phyloP scores from a whole-genome alignment of 2,888 invertebrate species.

The Allygus modestus region DNA sequence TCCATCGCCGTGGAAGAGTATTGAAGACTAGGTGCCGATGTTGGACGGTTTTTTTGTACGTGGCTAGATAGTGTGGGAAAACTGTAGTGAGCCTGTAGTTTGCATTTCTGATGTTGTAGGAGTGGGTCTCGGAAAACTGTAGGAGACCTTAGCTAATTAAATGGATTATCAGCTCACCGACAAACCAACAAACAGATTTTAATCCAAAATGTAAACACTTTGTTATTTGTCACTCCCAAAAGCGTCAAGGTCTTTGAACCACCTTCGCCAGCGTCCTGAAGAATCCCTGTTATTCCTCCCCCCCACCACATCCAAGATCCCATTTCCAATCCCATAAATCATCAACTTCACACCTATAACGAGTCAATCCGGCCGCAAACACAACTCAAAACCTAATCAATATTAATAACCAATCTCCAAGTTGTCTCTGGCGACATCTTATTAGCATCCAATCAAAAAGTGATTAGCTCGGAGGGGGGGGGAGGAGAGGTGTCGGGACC shows the following conservation, averaged over 20 bases:
- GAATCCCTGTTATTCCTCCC: not conserved
- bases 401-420: slow-evolving; percentile 39
- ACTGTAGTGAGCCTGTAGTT: too few relatives aligned
- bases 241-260: not conserved
- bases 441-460: slow-evolving; percentile 53
- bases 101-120: too few relatives aligned
- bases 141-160: too few relatives aligned
- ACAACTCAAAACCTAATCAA: slow-evolving; percentile 30
- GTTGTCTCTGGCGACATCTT: slow-evolving; percentile 23
- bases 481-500: not conserved
- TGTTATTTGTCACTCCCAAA: too few relatives aligned
- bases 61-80: too few relatives aligned
- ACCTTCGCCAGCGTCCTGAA: not conserved
- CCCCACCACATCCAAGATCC: not conserved
- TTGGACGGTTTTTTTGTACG: too few relatives aligned
- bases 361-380: slow-evolving; percentile 31
- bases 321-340: slow-evolving; percentile 30
- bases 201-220: too few relatives aligned
- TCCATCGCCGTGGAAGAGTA: too few relatives aligned
- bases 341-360: slow-evolving; percentile 28
- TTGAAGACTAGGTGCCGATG: too few relatives aligned
- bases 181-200: too few relatives aligned
- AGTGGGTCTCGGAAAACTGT: too few relatives aligned
- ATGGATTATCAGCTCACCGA: too few relatives aligned
- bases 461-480: slow-evolving; percentile 22